These are phyloP conservation scores for Megalops atlanticus DNA, from an alignment of 2,113 vertebrate genomes.

Conservation along the genomic window DNA sequence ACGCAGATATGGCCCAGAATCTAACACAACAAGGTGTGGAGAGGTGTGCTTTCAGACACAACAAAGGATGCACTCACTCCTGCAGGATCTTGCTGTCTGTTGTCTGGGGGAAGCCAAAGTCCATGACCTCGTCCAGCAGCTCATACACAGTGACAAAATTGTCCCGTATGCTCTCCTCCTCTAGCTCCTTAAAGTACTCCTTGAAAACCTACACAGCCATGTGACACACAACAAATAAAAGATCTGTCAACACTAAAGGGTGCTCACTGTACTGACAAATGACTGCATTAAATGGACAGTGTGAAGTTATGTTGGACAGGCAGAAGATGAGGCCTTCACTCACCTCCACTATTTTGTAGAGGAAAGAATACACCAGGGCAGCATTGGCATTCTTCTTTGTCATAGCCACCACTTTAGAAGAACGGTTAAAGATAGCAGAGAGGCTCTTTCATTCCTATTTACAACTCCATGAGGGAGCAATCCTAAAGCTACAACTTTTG, in stretches of 20 bases:
- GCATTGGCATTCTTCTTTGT: conserved; percentile 80
- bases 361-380: conserved; percentile 76
- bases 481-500: background rate
- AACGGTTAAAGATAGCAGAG: conserved; percentile 57
- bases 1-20: background rate
- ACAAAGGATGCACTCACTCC: conserved; percentile 67
- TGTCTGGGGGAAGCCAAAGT: conserved; percentile 80
- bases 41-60: conserved; percentile 1
- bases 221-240: conserved; percentile 21
- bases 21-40: background rate
- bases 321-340: conserved; percentile 28
- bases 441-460: background rate
- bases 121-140: conserved; percentile 80
- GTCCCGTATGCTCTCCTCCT: conserved; percentile 81
- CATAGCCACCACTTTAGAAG: conserved; percentile 72
- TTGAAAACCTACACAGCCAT: conserved; percentile 67
- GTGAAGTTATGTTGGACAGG: background rate
- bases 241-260: no score
- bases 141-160: conserved; percentile 82
- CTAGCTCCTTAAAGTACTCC: conserved; percentile 78
- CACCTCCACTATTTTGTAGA: conserved; percentile 80
- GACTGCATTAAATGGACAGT: background rate
- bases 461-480: background rate
- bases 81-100: conserved; percentile 81
- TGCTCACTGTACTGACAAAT: background rate